Conservation (phyloP, 2,113 vertebrate genomes). For the Ophiodon elongatus region DNA sequence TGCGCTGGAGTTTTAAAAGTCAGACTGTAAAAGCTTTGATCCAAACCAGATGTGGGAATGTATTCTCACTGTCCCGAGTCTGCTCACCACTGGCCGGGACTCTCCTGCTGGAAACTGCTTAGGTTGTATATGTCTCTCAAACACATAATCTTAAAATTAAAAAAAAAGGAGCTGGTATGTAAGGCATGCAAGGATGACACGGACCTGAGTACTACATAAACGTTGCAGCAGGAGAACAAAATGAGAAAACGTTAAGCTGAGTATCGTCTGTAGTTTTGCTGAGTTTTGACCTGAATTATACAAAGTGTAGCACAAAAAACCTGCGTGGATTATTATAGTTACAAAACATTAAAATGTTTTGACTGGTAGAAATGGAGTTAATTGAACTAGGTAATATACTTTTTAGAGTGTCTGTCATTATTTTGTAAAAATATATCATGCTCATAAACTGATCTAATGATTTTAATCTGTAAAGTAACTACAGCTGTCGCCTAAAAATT, state of each 20-base stretch:
- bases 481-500: neutral
- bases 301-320: neutral
- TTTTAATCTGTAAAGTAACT: neutral
- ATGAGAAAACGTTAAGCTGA: neutral
- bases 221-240: neutral
- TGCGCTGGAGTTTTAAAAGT: slow-evolving; percentile 30
- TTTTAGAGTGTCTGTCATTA: neutral
- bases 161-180: slow-evolving; percentile 18
- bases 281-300: neutral
- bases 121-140: slow-evolving; percentile 2
- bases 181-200: slow-evolving; percentile 20
- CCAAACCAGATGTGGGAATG: slow-evolving; percentile 74
- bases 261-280: neutral
- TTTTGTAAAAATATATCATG: neutral
- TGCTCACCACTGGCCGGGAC: slow-evolving; percentile 18
- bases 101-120: slow-evolving; percentile 1
- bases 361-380: neutral
- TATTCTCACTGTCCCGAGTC: slow-evolving; percentile 33
- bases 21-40: slow-evolving; percentile 45
- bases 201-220: neutral
- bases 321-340: neutral
- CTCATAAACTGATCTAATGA: neutral
- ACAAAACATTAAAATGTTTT: neutral
- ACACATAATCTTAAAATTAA: neutral
- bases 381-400: neutral